Percentiles rank a stretch among this genome's conserved stretches.
phyloP scores from a whole-genome alignment of 2,113 vertebrate genomes.

The Trematocara zebra region DNA sequence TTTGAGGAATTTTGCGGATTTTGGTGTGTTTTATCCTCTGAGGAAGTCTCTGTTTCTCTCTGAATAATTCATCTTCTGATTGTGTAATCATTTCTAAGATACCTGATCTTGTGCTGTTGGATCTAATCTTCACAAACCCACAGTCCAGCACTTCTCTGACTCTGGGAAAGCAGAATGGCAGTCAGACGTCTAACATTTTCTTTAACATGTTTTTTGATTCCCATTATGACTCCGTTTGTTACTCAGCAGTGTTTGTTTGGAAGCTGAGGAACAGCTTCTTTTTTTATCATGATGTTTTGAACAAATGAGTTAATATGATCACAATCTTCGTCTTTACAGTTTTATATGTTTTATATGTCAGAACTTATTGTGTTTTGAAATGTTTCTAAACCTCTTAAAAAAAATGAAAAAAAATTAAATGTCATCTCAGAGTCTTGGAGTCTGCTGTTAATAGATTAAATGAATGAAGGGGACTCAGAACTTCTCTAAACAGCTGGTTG shows the following conservation, averaged over 20 bases:
- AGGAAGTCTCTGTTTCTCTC: neutral
- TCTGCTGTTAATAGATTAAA: neutral
- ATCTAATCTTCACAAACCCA: neutral
- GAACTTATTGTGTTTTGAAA: neutral
- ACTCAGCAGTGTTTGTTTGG: neutral
- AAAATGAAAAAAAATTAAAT: neutral
- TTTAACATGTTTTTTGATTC: neutral
- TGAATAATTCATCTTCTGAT: neutral
- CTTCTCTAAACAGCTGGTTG: neutral
- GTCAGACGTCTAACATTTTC: accelerated
- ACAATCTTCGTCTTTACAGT: accelerated
- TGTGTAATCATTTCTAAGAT: neutral
- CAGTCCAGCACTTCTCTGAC: neutral
- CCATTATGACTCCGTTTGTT: accelerated
- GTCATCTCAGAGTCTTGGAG: neutral
- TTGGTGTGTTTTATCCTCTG: neutral
- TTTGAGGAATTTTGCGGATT: neutral
- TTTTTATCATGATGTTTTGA: neutral
- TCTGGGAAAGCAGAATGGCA: neutral
- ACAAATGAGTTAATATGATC: neutral
- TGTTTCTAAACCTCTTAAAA: neutral
- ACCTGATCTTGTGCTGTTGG: neutral
- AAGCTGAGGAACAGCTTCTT: accelerated
- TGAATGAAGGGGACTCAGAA: neutral
- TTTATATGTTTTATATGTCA: neutral